Conservation (phyloP, 2,888 invertebrate genomes). For the Andricus curvator region DNA sequence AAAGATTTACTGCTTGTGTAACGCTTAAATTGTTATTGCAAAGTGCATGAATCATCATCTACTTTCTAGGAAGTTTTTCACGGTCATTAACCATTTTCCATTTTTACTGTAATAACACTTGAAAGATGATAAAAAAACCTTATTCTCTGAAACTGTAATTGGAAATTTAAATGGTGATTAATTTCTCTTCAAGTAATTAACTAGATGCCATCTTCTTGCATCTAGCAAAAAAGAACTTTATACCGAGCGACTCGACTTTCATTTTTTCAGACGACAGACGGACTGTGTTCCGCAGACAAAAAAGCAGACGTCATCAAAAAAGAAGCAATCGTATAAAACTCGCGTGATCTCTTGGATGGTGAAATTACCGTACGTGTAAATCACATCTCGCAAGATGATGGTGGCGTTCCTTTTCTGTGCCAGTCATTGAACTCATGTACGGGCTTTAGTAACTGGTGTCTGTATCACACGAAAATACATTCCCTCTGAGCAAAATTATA, state of each 20-base stretch:
- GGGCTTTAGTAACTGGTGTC: constrained; percentile 52
- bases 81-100: too few species aligned
- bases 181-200: background rate
- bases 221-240: background rate
- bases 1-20: background rate
- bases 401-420: constrained; percentile 74
- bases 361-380: constrained; percentile 48
- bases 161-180: too few species aligned
- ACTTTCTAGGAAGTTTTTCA: background rate
- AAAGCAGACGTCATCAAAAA: background rate
- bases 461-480: constrained; percentile 57
- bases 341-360: background rate
- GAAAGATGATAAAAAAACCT: too few species aligned
- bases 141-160: too few species aligned
- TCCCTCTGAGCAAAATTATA: constrained; percentile 46
- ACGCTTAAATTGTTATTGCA: background rate
- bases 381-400: constrained; percentile 72
- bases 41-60: background rate
- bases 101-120: too few species aligned
- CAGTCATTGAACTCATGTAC: constrained; percentile 74
- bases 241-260: background rate
- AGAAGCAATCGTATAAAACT: background rate
- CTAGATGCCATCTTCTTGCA: background rate
- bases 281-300: background rate
- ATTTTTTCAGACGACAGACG: background rate